Evolutionary conservation across 1,140 invertebrate species (phyloP), one percentile per base, ranked within the genome.

Genomic region (Lordiphosa stackelbergi): DNA sequence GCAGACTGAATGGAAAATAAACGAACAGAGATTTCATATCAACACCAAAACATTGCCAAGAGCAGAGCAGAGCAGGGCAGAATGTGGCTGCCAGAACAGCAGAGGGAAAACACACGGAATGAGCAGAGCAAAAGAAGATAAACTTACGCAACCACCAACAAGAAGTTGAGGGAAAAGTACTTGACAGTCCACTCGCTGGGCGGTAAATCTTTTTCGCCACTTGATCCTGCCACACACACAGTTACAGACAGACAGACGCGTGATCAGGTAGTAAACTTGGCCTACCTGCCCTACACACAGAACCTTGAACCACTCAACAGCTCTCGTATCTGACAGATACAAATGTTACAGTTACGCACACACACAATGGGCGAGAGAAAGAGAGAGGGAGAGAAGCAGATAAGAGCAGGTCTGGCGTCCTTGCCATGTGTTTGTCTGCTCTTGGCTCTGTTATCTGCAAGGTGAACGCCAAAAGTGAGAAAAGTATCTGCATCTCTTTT

Each of bases 1-100:
- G 69, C 75, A 81, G 75, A 79, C 75, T 79, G 75, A 79, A 59
- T 61, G 65, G 75, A 81, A 79, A 77, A 81, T 53, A 81, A 52
- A 79, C 71, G 66, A 79, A 19, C 19, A 79, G 75, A 60, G 62
- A 12, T 11, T 71, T 75, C 68, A 56, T 71, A 75, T 75, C 73
- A 73, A 62, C 19, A 19, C 58, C 19, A 60, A 69, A 47, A 69
- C 65, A 66, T 61, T 53, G 66, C 45, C 46, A 56, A 70, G 66
- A 56, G 38, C 16, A 51, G 24, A 31, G 31, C 24, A 46, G 5
- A 46, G 40, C 31, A 31, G 7, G 24, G 43, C 24, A 45, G 16
- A 48, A 36, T 28, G 31, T 13, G 10, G 34, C 46, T n/a, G 46
- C 45, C 34, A 34, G 9, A 49, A 46, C 55, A 16, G 53, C 37